Percentiles rank a stretch among this genome's conserved stretches.
These are phyloP conservation scores for Frieseomelitta varia DNA, from an alignment of 1,140 invertebrate genomes.

Conservation along the genomic window DNA sequence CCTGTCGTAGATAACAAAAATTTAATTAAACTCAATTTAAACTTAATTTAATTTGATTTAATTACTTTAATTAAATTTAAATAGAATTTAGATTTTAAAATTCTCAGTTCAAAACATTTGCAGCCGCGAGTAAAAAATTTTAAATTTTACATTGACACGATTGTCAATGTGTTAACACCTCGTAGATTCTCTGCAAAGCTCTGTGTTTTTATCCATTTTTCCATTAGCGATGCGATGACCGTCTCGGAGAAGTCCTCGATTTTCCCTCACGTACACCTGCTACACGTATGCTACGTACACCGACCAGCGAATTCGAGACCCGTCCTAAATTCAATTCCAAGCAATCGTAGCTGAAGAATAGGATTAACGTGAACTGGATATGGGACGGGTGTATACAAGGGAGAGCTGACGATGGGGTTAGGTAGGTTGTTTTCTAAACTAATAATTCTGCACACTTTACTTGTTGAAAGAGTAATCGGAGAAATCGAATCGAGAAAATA, in stretches of 20 bases:
- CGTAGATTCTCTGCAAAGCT: no score
- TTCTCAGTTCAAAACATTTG: no score
- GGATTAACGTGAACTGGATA: constrained; percentile 9
- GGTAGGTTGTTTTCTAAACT: neutral
- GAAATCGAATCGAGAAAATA: no score
- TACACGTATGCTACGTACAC: neutral
- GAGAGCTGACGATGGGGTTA: neutral
- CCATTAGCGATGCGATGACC: neutral
- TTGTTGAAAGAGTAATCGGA: neutral
- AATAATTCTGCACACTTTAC: neutral
- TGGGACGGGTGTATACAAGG: neutral
- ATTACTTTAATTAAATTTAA: no score
- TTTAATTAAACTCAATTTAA: no score
- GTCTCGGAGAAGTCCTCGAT: neutral
- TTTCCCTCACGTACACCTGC: neutral
- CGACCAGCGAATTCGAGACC: neutral
- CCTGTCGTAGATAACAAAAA: no score
- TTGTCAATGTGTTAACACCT: no score
- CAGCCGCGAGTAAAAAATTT: no score
- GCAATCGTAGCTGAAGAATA: neutral
- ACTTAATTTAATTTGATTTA: no score
- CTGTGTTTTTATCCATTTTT: neutral
- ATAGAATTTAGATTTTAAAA: no score
- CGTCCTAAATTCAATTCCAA: neutral
- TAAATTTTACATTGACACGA: no score